These are phyloP conservation scores for Crossocerus cetratus DNA, from an alignment of 2,888 invertebrate species.

Conservation along the genomic window DNA sequence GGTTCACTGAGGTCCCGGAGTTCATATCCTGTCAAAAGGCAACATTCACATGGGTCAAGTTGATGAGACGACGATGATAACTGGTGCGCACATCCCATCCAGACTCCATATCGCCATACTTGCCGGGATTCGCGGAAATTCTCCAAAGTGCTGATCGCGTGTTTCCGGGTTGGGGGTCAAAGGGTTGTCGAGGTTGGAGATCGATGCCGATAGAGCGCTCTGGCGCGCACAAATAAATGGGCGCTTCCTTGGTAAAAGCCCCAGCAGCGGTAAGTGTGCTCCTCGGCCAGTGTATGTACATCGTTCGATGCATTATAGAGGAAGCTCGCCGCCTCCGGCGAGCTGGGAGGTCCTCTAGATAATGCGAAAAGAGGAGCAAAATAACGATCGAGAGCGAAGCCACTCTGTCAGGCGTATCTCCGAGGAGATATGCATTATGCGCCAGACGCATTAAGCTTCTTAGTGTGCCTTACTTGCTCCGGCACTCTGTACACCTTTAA, in stretches of 20 bases:
- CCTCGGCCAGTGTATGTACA: constrained; percentile 31
- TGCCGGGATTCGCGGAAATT: too few relatives aligned
- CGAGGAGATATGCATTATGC: constrained; percentile 42
- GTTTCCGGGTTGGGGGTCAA: too few relatives aligned
- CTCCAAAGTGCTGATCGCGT: too few relatives aligned
- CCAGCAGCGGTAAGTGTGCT: constrained; percentile 7
- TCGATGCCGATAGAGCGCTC: too few relatives aligned
- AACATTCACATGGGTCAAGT: too few relatives aligned
- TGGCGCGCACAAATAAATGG: constrained; percentile 17
- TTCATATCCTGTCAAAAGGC: too few relatives aligned
- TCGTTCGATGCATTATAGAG: constrained; percentile 40
- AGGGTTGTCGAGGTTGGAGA: too few relatives aligned
- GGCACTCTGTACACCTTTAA: background rate
- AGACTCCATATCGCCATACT: too few relatives aligned
- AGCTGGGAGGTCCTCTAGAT: constrained; percentile 56
- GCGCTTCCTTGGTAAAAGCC: constrained; percentile 16
- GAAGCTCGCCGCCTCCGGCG: constrained; percentile 26
- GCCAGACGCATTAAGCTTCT: constrained; percentile 47
- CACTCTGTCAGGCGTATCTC: constrained; percentile 33
- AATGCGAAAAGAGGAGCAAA: constrained; percentile 52
- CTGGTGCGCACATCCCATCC: too few relatives aligned
- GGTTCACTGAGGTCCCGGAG: too few relatives aligned
- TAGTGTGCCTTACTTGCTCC: constrained; percentile 11
- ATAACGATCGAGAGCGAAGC: constrained; percentile 19
- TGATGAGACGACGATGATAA: too few relatives aligned